Conservation (phyloP, 2,888 invertebrate genomes). For the Gymnosoma rotundatum region DNA sequence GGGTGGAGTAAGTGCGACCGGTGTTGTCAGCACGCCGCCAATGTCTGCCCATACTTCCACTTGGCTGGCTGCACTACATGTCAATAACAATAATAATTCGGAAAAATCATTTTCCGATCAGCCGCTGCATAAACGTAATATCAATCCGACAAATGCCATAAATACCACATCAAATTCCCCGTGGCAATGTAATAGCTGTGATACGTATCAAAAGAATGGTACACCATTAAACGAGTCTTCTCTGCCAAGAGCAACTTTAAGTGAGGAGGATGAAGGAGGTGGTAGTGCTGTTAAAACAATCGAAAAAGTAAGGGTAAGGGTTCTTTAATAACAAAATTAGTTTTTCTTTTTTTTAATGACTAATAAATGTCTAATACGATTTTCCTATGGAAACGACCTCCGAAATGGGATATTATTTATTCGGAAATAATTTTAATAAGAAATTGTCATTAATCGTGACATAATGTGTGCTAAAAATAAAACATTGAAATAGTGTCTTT, state of each 20-base stretch:
- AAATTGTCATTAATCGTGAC: neutral
- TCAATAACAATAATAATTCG: constrained; percentile 69
- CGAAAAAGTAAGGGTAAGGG: constrained; percentile 33
- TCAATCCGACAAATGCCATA: constrained; percentile 16
- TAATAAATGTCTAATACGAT: neutral
- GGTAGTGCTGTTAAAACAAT: constrained; percentile 11
- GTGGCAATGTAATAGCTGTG: constrained; percentile 59
- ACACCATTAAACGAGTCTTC: constrained; percentile 24
- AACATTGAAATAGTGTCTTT: neutral
- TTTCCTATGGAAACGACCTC: constrained; percentile 45
- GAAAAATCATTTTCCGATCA: constrained; percentile 56
- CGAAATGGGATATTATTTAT: neutral
- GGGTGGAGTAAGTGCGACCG: constrained; percentile 50
- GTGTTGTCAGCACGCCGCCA: constrained; percentile 70
- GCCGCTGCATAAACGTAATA: constrained; percentile 64
- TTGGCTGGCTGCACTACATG: constrained; percentile 69
- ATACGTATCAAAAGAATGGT: constrained; percentile 52
- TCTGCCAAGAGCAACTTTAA: constrained; percentile 38
- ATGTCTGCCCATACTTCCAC: constrained; percentile 63
- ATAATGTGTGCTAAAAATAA: neutral
- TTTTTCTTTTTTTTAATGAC: neutral
- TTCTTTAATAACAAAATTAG: neutral
- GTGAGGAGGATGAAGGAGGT: constrained; percentile 66
- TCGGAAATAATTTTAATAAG: too few relatives aligned
- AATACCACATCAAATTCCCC: constrained; percentile 26